A percentile compares a stretch with the other conserved stretches of the same genome.
Conservation (phyloP, 2,888 invertebrate genomes). For the Glyphotaelius pellucidus region DNA sequence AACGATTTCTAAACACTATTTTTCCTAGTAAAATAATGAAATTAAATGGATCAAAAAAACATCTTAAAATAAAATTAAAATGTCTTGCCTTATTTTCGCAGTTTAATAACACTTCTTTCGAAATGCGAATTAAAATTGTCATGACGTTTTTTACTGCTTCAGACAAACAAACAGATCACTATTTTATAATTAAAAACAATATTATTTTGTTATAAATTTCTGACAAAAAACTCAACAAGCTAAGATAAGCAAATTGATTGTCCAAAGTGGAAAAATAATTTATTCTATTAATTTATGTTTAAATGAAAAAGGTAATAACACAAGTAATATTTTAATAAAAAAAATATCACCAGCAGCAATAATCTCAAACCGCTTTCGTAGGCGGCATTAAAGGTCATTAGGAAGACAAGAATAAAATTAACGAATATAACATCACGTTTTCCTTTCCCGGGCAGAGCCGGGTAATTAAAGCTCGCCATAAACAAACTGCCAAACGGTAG, state of each 20-base stretch:
- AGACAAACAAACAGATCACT: no score
- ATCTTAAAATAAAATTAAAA: no score
- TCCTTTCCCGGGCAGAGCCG: background rate
- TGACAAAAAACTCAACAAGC: background rate
- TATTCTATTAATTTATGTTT: background rate
- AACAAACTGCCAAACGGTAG: background rate
- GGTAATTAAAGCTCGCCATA: background rate
- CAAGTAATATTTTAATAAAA: background rate
- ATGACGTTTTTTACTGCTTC: no score
- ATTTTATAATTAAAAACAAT: no score
- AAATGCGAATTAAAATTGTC: no score
- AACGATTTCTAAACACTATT: no score
- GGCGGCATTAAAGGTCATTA: background rate
- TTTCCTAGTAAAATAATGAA: no score
- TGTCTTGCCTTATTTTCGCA: no score
- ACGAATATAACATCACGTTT: background rate
- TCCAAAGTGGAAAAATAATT: background rate
- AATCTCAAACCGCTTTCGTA: background rate
- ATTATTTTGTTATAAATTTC: background rate
- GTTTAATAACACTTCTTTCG: no score
- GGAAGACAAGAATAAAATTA: background rate
- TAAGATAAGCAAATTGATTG: background rate
- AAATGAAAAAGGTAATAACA: background rate
- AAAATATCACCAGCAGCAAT: background rate
- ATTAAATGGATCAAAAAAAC: no score